Conservation (phyloP, 1,140 invertebrate genomes). For the Chlorops oryzae region DNA sequence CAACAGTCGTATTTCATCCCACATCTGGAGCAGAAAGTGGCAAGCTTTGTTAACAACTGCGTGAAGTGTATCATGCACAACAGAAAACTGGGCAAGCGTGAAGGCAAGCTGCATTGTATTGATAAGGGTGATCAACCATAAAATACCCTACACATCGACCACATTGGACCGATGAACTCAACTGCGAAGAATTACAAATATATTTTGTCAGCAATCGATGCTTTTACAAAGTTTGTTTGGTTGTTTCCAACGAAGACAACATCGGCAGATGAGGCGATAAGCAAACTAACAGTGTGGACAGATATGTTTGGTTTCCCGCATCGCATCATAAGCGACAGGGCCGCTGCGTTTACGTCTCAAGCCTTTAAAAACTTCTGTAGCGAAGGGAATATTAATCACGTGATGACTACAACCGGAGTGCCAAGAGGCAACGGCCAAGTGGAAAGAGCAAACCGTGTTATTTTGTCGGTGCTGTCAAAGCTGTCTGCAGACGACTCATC, state of each 20-base stretch:
- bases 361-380: too few species aligned
- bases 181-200: constrained; percentile 34
- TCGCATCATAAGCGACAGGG: too few species aligned
- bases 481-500: background rate
- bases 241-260: constrained; percentile 40
- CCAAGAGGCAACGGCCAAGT: too few species aligned
- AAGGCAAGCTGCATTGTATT: constrained; percentile 37
- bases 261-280: constrained; percentile 21
- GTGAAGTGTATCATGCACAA: constrained; percentile 31
- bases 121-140: constrained; percentile 29
- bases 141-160: constrained; percentile 17
- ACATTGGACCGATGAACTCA: constrained; percentile 23
- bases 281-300: too few species aligned
- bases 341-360: too few species aligned
- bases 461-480: constrained; percentile 14
- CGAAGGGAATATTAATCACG: too few species aligned
- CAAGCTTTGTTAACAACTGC: constrained; percentile 33
- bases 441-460: constrained; percentile 19
- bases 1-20: constrained; percentile 43
- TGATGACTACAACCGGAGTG: too few species aligned
- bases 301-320: too few species aligned
- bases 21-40: constrained; percentile 34
- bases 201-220: constrained; percentile 29
- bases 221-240: constrained; percentile 28
- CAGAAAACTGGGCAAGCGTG: constrained; percentile 40